Evolutionary conservation across 1,140 invertebrate species (phyloP), one percentile per base, ranked within the genome.

Genomic region (Drosophila micromelanica): DNA sequence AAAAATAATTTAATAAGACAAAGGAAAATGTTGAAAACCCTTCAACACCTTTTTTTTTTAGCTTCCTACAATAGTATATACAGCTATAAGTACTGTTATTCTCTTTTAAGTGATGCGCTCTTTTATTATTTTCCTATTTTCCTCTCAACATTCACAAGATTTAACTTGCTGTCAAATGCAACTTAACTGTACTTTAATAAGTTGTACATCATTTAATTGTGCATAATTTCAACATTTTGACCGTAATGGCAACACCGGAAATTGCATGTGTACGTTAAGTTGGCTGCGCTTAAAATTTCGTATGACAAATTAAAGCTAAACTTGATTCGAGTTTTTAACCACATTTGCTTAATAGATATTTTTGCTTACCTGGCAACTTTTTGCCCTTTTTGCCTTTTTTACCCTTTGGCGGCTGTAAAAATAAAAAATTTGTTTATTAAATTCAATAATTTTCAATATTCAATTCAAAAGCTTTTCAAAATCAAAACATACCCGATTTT

Each of bases 361-460:
- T 48, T 15, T 30, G 87, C 90, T 91, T 52, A 91, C 90, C 84
- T 69, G 90, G 90, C 76, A 89, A 7, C 38, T 89, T 89, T 20
- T 89, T 89, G 73, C 90, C 90, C 65, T 91, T 91, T 51, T 91
- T 91, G 42, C 90, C 90, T 48, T 90, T 90, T 65, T 90, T 90
- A 12, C 77, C 76, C 71, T 90, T 90, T 32, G 84, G 84, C 54
- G 84, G 84, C 84, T 89, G 85, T 20, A 57, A 64, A 38, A 56
- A 35, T 30, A 15, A 30, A 55, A 57, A 43, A 32, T 48, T 6
- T 20, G 1, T 15, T 20, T 20, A 42, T 20, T 27, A 35, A 12
- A 5, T 11, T 12, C 12, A 0, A 13, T 63, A 8, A 5, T 35
- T 8, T 8, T 1, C 6, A 8, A 20, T 27, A 42, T 57, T 27